Base-by-base conservation (phyloP, 2,888 invertebrate species). In the Ophion ellenae region DNA sequence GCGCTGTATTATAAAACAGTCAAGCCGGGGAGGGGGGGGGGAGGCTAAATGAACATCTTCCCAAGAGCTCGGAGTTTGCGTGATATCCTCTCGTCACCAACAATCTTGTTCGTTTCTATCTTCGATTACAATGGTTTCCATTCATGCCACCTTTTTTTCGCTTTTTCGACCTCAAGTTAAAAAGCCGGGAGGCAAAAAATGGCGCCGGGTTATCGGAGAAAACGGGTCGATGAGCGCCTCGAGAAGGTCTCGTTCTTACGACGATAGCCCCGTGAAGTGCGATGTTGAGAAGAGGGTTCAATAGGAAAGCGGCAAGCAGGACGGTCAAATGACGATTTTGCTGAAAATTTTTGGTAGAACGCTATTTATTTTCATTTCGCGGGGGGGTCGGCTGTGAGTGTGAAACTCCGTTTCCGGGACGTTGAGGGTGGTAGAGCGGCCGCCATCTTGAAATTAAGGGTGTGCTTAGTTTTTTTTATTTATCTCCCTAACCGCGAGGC, bases 221-320 rank as follows among this genome's bases (percentile, higher is more conserved):
- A 79, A 67, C 75, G 78, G 76, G 75, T 79, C 81, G 74, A 79
- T 69, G 75, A 70, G 70, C 28, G 57, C 53, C 28, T 53, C 61
- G 73, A 69, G 75, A 66, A 75, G 64, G 66, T 78, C 80, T 83
- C 86, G 74, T 84, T 81, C 81, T 81, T 81, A 61, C 70, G 75
- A 64, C 78, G 84, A 86, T 86, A 85, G 59, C 84, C 70, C 66
- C 81, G 59, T 63, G 82, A 69, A 70, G 66, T 14, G 70, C 17
- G 66, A 32, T 57, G 64, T 47, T 47, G 74, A 59, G 64, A 66
- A 69, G 63, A 40, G 69, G 71, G 67, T 32, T 14, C 20, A 32
- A 32, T 32, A 32, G 32, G 32, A 32, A 32, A 32, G 32, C 32
- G 32, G 32, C 32, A 32, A 32, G 24, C 24, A 24, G 24, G 1